Evolutionary conservation across 2,888 invertebrate genomes (phyloP).

Genomic region (Hyposoter dolosus): DNA sequence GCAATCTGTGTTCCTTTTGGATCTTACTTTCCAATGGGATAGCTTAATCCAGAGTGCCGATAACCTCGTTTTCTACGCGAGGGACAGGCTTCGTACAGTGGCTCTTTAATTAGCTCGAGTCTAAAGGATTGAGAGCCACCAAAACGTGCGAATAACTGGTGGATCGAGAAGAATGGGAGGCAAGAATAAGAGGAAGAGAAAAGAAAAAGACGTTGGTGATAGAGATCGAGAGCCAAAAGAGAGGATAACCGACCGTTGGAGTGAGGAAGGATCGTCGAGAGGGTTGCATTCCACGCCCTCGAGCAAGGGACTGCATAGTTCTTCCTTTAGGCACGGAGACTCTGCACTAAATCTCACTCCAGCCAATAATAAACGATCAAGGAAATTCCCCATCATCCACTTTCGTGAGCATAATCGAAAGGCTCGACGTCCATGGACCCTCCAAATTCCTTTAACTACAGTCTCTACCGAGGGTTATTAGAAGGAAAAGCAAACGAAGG

Average conservation of each 20-base stretch:
- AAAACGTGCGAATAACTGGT: slow-evolving; percentile 19
- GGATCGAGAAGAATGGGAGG: slow-evolving; percentile 19
- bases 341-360: slow-evolving; percentile 13
- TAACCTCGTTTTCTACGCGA: neutral
- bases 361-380: neutral
- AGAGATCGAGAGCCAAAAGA: slow-evolving; percentile 45
- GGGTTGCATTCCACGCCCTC: slow-evolving; percentile 59
- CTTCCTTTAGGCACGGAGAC: slow-evolving; percentile 27
- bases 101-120: slow-evolving; percentile 45
- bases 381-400: slow-evolving; percentile 25
- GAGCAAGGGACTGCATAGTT: slow-evolving; percentile 33
- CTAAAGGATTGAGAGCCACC: slow-evolving; percentile 12
- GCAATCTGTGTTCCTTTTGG: neutral
- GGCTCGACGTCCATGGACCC: slow-evolving; percentile 25
- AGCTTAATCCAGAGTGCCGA: neutral
- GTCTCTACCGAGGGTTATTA: slow-evolving; percentile 37
- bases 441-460: slow-evolving; percentile 15
- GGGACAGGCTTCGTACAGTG: neutral
- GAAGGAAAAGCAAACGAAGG: neutral
- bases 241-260: slow-evolving; percentile 52
- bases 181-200: slow-evolving; percentile 6
- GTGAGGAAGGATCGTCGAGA: slow-evolving; percentile 30
- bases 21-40: neutral
- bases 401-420: slow-evolving; percentile 25
- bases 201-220: slow-evolving; percentile 28